Percentiles rank a stretch among this genome's conserved stretches.
These are phyloP conservation scores for Odocoileus hemionus DNA, from an alignment of 2,113 vertebrate species.

Conservation along the genomic window DNA sequence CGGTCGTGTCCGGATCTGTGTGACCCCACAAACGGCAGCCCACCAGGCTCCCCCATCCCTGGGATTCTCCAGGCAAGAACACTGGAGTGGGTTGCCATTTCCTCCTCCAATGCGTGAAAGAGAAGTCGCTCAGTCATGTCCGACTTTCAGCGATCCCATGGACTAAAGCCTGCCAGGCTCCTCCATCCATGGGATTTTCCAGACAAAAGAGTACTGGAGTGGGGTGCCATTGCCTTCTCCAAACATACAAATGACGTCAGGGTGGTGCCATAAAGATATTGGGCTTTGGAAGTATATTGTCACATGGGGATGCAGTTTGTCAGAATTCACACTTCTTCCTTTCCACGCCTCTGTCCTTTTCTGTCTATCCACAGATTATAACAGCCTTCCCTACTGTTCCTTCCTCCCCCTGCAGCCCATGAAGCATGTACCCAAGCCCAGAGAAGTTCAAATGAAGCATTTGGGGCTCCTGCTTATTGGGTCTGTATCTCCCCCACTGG, in stretches of 20 bases:
- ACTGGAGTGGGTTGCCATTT: neutral
- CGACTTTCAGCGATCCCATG: neutral
- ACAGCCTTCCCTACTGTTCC: neutral
- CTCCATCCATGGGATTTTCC: neutral
- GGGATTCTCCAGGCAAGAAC: neutral
- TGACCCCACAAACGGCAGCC: neutral
- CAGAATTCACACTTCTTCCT: neutral
- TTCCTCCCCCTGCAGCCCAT: neutral
- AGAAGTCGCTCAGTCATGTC: neutral
- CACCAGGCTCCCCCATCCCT: neutral
- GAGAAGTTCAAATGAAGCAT: neutral
- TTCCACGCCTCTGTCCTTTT: neutral
- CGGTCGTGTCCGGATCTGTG: neutral
- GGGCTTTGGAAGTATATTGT: neutral
- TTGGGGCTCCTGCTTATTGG: neutral
- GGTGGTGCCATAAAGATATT: neutral
- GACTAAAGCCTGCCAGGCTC: neutral
- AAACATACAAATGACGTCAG: neutral
- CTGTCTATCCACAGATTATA: neutral
- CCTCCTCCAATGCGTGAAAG: neutral
- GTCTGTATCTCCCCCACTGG: rapidly evolving
- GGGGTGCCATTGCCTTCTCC: neutral
- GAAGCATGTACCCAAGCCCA: neutral
- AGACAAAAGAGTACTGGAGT: neutral
- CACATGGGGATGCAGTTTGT: neutral